phyloP scores from a whole-genome alignment of 2,797 vertebrate species.

The Rhinophrynus dorsalis region DNA sequence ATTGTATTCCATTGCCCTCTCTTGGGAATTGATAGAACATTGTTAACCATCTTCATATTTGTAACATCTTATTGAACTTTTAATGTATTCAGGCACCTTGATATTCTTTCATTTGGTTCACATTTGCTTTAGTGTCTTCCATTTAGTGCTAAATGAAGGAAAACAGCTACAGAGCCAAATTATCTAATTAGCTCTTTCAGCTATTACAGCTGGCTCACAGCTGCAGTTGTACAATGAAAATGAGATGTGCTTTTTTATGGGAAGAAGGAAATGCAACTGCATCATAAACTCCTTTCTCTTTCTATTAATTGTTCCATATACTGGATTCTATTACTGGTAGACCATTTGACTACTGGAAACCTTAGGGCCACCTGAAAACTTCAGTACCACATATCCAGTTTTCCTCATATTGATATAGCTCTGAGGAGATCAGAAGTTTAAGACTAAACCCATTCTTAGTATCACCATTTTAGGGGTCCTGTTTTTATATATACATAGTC shows the following conservation, averaged over 20 bases:
- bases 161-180: conserved; percentile 47
- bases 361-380: too few species aligned
- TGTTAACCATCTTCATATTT: conserved; percentile 40
- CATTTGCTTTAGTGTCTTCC: conserved; percentile 48
- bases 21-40: conserved; percentile 33
- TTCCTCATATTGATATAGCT: too few species aligned
- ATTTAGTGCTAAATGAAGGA: conserved; percentile 49
- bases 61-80: conserved; percentile 47
- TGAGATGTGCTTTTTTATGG: background rate
- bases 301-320: background rate
- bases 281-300: background rate
- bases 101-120: conserved; percentile 41
- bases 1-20: conserved; percentile 40
- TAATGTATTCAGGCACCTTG: conserved; percentile 45
- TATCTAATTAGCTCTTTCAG: conserved; percentile 45
- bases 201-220: conserved; percentile 45
- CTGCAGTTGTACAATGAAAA: conserved; percentile 20
- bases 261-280: background rate
- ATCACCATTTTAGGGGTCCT: too few species aligned
- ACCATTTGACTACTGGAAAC: background rate
- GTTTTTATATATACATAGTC: too few species aligned
- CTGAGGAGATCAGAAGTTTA: too few species aligned
- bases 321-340: background rate
- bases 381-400: too few species aligned
- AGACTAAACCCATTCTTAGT: too few species aligned